phyloP scores from a whole-genome alignment of 2,888 invertebrate genomes.

The Aphodius granarius region DNA sequence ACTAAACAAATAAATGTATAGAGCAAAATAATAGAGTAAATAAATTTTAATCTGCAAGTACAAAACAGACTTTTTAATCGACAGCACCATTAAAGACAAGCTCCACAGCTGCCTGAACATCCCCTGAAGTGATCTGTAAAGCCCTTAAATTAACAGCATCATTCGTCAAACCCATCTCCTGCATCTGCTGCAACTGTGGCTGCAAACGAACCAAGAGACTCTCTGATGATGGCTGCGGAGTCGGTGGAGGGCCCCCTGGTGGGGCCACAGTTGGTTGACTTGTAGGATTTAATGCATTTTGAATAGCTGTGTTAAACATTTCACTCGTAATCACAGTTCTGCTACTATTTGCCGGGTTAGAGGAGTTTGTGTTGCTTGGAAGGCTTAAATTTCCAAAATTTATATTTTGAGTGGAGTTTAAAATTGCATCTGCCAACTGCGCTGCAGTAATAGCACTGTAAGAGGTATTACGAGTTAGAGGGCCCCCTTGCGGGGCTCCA shows the following conservation, averaged over 20 bases:
- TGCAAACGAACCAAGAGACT: conserved; percentile 50
- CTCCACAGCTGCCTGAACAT: conserved; percentile 89
- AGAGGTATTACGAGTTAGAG: conserved; percentile 47
- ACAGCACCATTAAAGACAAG: conserved; percentile 74
- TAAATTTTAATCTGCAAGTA: conserved; percentile 1
- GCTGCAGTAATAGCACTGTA: conserved; percentile 68
- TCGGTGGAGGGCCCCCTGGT: conserved; percentile 10
- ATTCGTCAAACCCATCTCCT: conserved; percentile 87
- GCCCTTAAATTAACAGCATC: conserved; percentile 84
- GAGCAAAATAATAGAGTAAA: neutral
- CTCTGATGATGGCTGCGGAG: conserved; percentile 33
- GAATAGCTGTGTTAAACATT: conserved; percentile 78
- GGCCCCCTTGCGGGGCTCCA: conserved; percentile 38
- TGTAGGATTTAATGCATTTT: conserved; percentile 63
- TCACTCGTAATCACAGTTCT: conserved; percentile 68
- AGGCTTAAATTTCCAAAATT: conserved; percentile 14
- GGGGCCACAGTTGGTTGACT: conserved; percentile 33
- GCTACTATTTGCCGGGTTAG: conserved; percentile 35
- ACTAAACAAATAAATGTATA: neutral
- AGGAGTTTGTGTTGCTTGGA: conserved; percentile 32
- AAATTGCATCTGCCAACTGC: conserved; percentile 74
- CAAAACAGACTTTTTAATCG: conserved; percentile 36
- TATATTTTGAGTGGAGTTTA: conserved; percentile 54
- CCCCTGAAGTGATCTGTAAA: conserved; percentile 77
- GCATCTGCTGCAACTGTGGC: conserved; percentile 76